A percentile compares a stretch with the other conserved stretches of the same genome.
Evolutionary conservation across 1,140 invertebrate species (phyloP).

Genomic region (Catajapyx aquilonaris): DNA sequence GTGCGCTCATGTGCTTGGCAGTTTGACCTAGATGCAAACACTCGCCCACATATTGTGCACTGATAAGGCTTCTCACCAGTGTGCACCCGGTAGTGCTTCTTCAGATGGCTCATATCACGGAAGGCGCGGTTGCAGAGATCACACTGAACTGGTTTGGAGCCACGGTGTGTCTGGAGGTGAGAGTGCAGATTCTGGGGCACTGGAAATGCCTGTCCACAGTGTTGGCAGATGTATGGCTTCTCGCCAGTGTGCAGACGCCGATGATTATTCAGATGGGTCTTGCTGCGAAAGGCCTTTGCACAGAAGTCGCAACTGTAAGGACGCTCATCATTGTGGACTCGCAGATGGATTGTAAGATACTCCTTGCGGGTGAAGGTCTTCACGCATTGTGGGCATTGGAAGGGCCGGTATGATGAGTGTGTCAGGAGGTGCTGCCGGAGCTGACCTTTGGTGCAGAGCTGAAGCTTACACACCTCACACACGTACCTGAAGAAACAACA

Average conservation of each 20-base stretch:
- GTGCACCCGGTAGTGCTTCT: not conserved
- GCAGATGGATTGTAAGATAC: constrained; percentile 7
- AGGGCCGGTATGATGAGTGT: not conserved
- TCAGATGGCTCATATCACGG: not conserved
- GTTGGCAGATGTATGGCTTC: constrained; percentile 22
- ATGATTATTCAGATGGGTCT: constrained; percentile 17
- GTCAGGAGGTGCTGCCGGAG: not conserved
- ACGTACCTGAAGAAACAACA: too few species aligned
- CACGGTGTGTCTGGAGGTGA: not conserved
- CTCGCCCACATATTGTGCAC: not conserved
- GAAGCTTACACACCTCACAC: not conserved
- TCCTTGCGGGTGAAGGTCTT: not conserved
- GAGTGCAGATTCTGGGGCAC: not conserved
- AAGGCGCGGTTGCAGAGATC: not conserved
- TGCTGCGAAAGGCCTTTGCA: constrained; percentile 17
- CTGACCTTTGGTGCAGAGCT: not conserved
- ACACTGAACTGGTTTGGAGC: not conserved
- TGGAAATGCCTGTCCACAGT: constrained; percentile 5
- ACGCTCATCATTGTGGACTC: constrained; percentile 14
- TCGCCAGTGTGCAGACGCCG: constrained; percentile 17
- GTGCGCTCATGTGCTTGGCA: not conserved
- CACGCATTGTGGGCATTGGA: not conserved
- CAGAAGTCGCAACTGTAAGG: constrained; percentile 22
- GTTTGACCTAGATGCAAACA: not conserved
- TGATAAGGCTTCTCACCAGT: not conserved